Evolutionary conservation across 2,797 vertebrate species (phyloP).

Genomic region (Karalla daura): DNA sequence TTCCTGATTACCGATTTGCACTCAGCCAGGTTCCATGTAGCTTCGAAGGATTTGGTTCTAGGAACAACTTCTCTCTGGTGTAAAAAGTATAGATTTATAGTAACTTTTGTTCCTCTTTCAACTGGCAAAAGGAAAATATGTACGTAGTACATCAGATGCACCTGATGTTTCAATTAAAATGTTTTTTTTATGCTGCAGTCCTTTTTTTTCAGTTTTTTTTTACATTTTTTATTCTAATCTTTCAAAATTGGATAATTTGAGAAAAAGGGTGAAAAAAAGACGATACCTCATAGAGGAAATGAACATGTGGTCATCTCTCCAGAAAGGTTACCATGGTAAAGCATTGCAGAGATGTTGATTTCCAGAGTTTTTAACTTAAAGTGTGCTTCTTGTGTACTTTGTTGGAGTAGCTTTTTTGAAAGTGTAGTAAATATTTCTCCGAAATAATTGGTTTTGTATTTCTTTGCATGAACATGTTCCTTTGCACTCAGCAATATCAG

Average conservation of each 20-base stretch:
- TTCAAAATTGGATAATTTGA: slow-evolving; percentile 9
- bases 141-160: not conserved
- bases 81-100: slow-evolving; percentile 28
- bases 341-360: slow-evolving; percentile 21
- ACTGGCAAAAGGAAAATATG: not conserved
- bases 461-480: not conserved
- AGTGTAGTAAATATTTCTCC: slow-evolving; percentile 47
- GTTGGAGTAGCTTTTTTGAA: slow-evolving; percentile 38
- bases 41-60: slow-evolving; percentile 17
- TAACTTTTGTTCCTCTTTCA: slow-evolving; percentile 15
- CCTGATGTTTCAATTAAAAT: not conserved
- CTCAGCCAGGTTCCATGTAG: not conserved
- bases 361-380: slow-evolving; percentile 46
- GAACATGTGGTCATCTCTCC: slow-evolving; percentile 11
- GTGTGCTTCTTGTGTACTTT: slow-evolving; percentile 57
- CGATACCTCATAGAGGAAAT: not conserved
- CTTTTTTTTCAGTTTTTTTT: slow-evolving; percentile 22
- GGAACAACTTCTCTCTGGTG: slow-evolving; percentile 8
- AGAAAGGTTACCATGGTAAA: slow-evolving; percentile 13
- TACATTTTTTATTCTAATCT: not conserved
- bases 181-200: too few species aligned
- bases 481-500: not conserved
- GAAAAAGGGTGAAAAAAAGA: not conserved
- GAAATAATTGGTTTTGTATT: slow-evolving; percentile 20
- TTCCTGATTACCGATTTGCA: slow-evolving; percentile 9